phyloP scores from a whole-genome alignment of 2,888 invertebrate genomes.

The Heliconius aoede region DNA sequence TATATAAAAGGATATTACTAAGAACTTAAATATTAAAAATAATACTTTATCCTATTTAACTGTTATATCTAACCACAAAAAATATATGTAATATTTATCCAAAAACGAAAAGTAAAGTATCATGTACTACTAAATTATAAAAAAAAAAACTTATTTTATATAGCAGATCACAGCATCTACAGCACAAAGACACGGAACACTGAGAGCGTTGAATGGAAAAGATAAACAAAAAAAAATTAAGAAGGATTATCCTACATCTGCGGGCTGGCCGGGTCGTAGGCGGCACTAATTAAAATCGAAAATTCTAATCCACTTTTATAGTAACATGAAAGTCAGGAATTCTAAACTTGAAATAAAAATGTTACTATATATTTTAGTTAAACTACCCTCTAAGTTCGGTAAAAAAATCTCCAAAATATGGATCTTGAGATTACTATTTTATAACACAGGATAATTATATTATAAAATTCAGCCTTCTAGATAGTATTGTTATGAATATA shows the following conservation, averaged over 20 bases:
- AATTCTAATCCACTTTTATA: conserved; percentile 32
- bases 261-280: conserved; percentile 24
- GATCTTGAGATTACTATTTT: neutral
- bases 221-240: conserved; percentile 44
- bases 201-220: conserved; percentile 35
- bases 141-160: neutral
- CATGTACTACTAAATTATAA: neutral
- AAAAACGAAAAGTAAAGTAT: neutral
- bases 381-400: neutral
- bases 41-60: too few species aligned
- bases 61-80: too few species aligned
- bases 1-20: too few species aligned
- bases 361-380: neutral
- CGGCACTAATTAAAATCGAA: conserved; percentile 29
- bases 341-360: conserved; percentile 2
- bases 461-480: neutral
- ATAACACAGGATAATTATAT: neutral
- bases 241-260: conserved; percentile 37
- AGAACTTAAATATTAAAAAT: too few species aligned
- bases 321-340: conserved; percentile 12
- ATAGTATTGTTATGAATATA: neutral
- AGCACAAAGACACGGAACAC: conserved; percentile 31
- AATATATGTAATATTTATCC: too few species aligned
- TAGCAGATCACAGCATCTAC: neutral
- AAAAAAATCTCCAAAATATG: neutral